Base-by-base conservation (phyloP, 30 jellyfish, hydroid and myxozoan species). In the Sanderia malayensis region DNA sequence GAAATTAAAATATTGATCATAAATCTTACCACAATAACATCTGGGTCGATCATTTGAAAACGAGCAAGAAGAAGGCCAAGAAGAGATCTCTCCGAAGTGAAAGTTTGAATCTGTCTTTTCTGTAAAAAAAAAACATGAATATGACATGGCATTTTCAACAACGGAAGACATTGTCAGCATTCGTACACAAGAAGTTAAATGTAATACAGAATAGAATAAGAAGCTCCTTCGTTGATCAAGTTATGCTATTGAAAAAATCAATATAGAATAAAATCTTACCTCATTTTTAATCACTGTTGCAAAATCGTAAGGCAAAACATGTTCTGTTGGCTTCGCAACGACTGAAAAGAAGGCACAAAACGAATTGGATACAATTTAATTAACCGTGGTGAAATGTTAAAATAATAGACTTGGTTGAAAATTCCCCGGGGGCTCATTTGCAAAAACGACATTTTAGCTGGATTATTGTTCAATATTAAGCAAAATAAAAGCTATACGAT, bases 251-350 rank as follows among this genome's bases (percentile, higher is more conserved):
- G n/a, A n/a, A n/a, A n/a, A n/a, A n/a, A n/a, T n/a, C n/a, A n/a
- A n/a, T n/a, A n/a, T n/a, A n/a, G 28, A 53, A 31, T 24, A 24
- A 21, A 44, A 29, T 9, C 83, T 30, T 17, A 93, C 99, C 95
- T 70, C 81, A 28, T 80, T 78, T 49, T 85, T 74, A 23, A 81
- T 47, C n/a, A 79, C 85, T 9, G 85, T 31, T 46, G 81, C 95
- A 62, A 93, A 85, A 65, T 93, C 99, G 60, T 64, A 93, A 0
- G 99, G 99, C 28, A 93, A 75, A n/a, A 93, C 69, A 57, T 79
- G 92, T 28, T 93, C 99, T 33, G 94, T 71, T 52, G 99, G 96
- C 84, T 93, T 93, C 60, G 99, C 65, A 7, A 93, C 96, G 44
- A 93, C 99, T 93, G 72, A 69, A 80, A 44, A 22, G 27, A 53